Evolutionary conservation across 2,797 vertebrate genomes (phyloP).

Genomic region (Lacerta viridis): DNA sequence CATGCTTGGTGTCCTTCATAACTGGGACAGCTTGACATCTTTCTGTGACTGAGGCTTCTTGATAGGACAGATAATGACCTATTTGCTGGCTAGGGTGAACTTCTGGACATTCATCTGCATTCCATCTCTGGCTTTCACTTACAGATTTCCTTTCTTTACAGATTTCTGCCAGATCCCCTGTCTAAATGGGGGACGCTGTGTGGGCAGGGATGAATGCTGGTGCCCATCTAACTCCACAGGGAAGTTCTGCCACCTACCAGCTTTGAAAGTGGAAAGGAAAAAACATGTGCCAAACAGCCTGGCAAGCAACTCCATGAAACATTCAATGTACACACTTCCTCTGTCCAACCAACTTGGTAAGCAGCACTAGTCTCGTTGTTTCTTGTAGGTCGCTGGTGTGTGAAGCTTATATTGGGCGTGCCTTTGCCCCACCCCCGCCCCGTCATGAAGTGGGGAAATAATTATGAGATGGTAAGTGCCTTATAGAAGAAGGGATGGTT

Average conservation of each 20-base stretch:
- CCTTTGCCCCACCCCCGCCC: not conserved
- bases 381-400: not conserved
- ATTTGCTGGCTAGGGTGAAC: not conserved
- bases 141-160: constrained; percentile 72
- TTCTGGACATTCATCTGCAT: constrained; percentile 26
- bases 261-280: constrained; percentile 75
- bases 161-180: constrained; percentile 98
- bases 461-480: not conserved
- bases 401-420: no score
- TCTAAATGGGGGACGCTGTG: constrained; percentile 91
- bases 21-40: constrained; percentile 16
- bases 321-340: constrained; percentile 91
- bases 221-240: constrained; percentile 94
- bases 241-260: constrained; percentile 93
- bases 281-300: constrained; percentile 66
- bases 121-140: constrained; percentile 10
- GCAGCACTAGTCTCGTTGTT: constrained; percentile 46
- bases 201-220: constrained; percentile 92
- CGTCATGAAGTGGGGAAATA: not conserved
- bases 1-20: not conserved
- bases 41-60: constrained; percentile 32
- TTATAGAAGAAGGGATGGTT: not conserved
- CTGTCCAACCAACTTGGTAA: constrained; percentile 95
- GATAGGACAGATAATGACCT: not conserved
- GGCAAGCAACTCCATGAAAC: constrained; percentile 80